phyloP scores from a whole-genome alignment of 2,888 invertebrate genomes.

The Anoncus sp. region DNA sequence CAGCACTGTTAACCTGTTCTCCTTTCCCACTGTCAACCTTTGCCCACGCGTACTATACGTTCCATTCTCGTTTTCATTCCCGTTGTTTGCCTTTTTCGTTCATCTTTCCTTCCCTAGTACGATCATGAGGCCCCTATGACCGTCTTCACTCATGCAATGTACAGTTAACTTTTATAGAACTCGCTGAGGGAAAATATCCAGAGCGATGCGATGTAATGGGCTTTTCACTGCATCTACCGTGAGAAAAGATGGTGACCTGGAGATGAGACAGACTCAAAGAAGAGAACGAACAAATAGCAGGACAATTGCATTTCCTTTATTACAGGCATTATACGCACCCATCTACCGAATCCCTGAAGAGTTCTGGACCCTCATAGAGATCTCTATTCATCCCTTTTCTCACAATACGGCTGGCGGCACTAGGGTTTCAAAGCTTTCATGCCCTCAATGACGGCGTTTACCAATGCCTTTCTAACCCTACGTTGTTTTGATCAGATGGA shows the following conservation, averaged over 20 bases:
- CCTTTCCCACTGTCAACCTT: neutral
- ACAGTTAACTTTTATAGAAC: conserved; percentile 69
- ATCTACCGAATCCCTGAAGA: conserved; percentile 23
- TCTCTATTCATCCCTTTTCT: neutral
- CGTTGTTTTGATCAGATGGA: too few relatives aligned
- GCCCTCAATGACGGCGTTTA: too few relatives aligned
- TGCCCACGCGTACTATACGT: too few relatives aligned
- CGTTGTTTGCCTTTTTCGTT: conserved; percentile 19
- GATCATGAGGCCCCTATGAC: conserved; percentile 45
- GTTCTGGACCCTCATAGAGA: neutral
- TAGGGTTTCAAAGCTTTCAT: neutral
- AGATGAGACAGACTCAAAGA: conserved; percentile 55
- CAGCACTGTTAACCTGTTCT: conserved; percentile 20
- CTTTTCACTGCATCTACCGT: conserved; percentile 44
- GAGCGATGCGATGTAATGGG: conserved; percentile 48
- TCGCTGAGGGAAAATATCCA: conserved; percentile 47
- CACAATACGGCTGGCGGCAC: neutral
- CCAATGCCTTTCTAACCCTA: too few relatives aligned
- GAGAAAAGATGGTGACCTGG: conserved; percentile 11
- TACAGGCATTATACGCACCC: conserved; percentile 49
- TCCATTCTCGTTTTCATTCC: conserved; percentile 12
- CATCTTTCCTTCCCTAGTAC: conserved; percentile 18
- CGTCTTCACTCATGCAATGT: conserved; percentile 61
- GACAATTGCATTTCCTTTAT: conserved; percentile 70
- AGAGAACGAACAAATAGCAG: conserved; percentile 63